These are phyloP conservation scores for Eustalomyia histrio DNA, from an alignment of 2,888 invertebrate species.

Conservation along the genomic window DNA sequence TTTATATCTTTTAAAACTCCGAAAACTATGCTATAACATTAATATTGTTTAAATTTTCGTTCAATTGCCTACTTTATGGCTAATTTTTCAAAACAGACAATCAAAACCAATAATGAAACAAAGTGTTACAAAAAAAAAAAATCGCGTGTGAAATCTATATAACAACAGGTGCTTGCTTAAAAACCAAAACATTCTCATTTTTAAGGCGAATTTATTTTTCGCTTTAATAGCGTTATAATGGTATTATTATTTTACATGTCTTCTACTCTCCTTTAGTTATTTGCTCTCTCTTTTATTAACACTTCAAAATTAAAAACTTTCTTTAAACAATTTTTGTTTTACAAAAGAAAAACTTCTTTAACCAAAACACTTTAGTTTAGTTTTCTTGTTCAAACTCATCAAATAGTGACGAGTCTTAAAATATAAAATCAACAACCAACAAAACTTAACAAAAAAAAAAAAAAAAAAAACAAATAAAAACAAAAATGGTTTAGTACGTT, in stretches of 20 bases:
- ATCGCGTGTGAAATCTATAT: slow-evolving; percentile 52
- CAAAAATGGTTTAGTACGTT: slow-evolving; percentile 39
- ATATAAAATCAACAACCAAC: not conserved
- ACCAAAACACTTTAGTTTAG: slow-evolving; percentile 51
- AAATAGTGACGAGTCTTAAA: slow-evolving; percentile 31
- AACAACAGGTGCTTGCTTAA: slow-evolving; percentile 60
- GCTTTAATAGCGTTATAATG: not conserved
- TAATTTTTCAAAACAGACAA: slow-evolving; percentile 21
- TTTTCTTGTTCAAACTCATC: slow-evolving; percentile 51
- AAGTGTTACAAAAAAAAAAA: slow-evolving; percentile 21
- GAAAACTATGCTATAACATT: slow-evolving; percentile 34
- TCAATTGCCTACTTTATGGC: slow-evolving; percentile 11
- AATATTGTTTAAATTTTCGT: slow-evolving; percentile 34
- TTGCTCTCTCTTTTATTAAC: slow-evolving; percentile 10
- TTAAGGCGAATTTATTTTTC: slow-evolving; percentile 39
- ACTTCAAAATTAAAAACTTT: slow-evolving; percentile 31
- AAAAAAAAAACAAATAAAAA: not conserved
- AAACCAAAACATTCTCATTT: not conserved
- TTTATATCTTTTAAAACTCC: not conserved
- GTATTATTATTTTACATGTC: not conserved
- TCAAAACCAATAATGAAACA: not conserved
- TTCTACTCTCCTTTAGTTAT: not conserved
- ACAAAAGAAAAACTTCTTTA: slow-evolving; percentile 43
- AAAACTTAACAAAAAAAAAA: not conserved
- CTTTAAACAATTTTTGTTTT: slow-evolving; percentile 37